Base-by-base conservation (phyloP, 2,113 vertebrate species). In the Bubo bubo region DNA sequence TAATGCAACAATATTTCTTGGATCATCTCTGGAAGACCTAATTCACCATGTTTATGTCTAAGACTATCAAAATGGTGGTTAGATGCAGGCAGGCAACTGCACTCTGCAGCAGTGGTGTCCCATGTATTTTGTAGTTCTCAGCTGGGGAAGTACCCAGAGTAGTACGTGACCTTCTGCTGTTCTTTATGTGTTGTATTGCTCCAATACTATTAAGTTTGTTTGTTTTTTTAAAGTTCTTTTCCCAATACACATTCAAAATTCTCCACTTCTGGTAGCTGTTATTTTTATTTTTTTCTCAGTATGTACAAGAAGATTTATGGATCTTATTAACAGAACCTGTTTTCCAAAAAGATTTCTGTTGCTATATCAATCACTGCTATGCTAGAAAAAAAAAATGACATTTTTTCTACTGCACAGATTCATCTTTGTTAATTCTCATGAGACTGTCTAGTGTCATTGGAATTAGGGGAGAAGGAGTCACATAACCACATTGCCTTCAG, bases 231-330 rank as follows among this genome's bases (percentile, higher is more conserved):
- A 73, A 88, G 20, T 32, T 41, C 28, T 76, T 53, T 28, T 86
- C 28, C 27, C 66, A 60, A 16, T 17, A n/a, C 18, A 17, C 21
- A 41, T 52, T 49, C 32, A 71, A 88, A 95, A 60, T 63, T 45
- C 18, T 84, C 88, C 47, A 28, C 10, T 81, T 80, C 49, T 84
- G 23, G 39, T 74, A 80, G 47, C 52, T 71, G 26, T 45, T 82
- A 8, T 22, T 74, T 79, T 16, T 45, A 7, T 35, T 27, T 80
- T 88, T 79, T 39, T 24, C 18, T 89, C 43, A 17, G 28, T 56
- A 21, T n/a, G 17, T 79, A 37, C 55, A 88, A 45, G 45, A 91
- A 81, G 76, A 94, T 97, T 95, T 95, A 95, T 88, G 76, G 73
- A 24, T 77, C 56, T 87, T 95, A 86, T 87, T 92, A 92, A 75